Evolutionary conservation across 2,888 invertebrate genomes (phyloP), one percentile per base, ranked within the genome.

Genomic region (Abrostola tripartita): DNA sequence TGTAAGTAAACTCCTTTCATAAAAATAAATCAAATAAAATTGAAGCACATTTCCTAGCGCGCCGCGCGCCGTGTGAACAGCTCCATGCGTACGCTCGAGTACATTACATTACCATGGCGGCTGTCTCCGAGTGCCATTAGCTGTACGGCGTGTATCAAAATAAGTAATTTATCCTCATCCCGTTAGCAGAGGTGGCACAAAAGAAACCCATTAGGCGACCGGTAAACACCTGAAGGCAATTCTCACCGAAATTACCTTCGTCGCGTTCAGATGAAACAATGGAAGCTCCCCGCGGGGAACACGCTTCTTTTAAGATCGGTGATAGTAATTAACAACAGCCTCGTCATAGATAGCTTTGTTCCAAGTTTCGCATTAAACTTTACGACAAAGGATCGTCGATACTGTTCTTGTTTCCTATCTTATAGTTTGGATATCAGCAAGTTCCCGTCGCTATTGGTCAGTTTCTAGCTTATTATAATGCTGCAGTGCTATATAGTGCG

Each of bases 181-280:
- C 57, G 51, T 52, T 63, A 41, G 60, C 60, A 60, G 44, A 75
- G 65, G 47, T 52, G 57, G 61, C 68, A 76, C 79, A 79, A 77
- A 73, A 72, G 73, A 79, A 71, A 73, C 52, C 77, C 80, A 77
- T 79, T 77, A 77, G 68, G 59, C 53, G 51, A 61, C 74, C 64
- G 67, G 80, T 77, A 74, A 78, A 77, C 78, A 78, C 71, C 74
- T 74, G 63, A 76, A 78, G 66, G 77, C 76, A 70, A 70, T 76
- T 76, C 79, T 64, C 53, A 55, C 62, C 64, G 42, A 73, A 79
- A 79, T 78, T 71, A 66, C 71, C 63, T 77, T 79, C 61, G 63
- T 63, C 68, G 65, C 68, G 68, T 74, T 79, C 61, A 60, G 60
- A 61, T 58, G 59, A 70, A 55, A 78, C 79, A 78, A 75, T 68